Conservation (phyloP, 2,888 invertebrate genomes). For the Creontiades dilutus region DNA sequence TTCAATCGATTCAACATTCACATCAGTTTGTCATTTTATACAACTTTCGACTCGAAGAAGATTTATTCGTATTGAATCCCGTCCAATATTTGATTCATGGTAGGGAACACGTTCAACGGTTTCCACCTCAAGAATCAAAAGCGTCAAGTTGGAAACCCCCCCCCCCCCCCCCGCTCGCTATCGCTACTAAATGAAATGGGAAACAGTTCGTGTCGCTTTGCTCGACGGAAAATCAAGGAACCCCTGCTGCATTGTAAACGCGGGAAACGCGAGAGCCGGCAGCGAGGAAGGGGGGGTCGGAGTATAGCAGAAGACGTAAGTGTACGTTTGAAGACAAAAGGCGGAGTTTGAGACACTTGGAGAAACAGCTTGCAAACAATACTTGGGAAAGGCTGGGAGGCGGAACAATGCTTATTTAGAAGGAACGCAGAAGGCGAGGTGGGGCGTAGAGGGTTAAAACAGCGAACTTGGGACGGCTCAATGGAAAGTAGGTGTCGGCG, state of each 20-base stretch:
- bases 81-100: neutral
- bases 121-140: conserved; percentile 47
- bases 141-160: neutral
- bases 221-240: conserved; percentile 52
- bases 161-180: neutral
- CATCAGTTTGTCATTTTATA: neutral
- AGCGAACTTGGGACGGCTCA: conserved; percentile 71
- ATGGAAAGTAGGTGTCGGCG: conserved; percentile 75
- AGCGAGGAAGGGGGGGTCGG: neutral
- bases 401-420: conserved; percentile 72
- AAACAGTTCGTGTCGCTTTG: conserved; percentile 47
- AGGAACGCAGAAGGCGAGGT: conserved; percentile 21
- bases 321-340: conserved; percentile 69
- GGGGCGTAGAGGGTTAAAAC: conserved; percentile 50
- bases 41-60: neutral
- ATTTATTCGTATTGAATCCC: conserved; percentile 4
- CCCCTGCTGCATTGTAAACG: conserved; percentile 63
- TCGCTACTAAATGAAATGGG: conserved; percentile 54
- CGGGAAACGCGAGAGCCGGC: conserved; percentile 10
- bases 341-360: conserved; percentile 68
- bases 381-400: conserved; percentile 48
- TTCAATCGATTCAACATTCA: too few species aligned
- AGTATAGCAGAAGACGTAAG: conserved; percentile 47
- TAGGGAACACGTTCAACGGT: conserved; percentile 33
- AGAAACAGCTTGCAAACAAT: conserved; percentile 73